Evolutionary conservation across 2,113 vertebrate genomes (phyloP).

Genomic region (Platichthys flesus): DNA sequence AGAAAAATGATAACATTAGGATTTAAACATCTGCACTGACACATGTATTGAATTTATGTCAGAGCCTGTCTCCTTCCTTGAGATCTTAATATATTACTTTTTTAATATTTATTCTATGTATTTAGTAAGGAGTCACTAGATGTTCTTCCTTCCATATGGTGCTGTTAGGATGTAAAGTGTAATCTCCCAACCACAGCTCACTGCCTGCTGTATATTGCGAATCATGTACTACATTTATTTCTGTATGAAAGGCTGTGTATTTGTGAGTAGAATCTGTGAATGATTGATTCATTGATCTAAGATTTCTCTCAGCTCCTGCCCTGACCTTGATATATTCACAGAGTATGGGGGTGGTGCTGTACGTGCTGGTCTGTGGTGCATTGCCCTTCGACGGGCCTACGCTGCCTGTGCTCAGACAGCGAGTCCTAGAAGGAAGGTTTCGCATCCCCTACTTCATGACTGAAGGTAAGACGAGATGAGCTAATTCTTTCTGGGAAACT

Average conservation of each 20-base stretch:
- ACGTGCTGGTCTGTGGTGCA: conserved; percentile 96
- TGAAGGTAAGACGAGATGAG: conserved; percentile 86
- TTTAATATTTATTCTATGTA: too few relatives aligned
- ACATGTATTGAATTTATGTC: not conserved
- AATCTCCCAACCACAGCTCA: conserved; percentile 16
- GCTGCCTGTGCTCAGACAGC: conserved; percentile 93
- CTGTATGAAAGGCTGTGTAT: not conserved
- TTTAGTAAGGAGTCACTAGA: not conserved
- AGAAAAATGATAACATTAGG: not conserved
- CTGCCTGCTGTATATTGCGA: not conserved
- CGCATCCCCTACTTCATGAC: conserved; percentile 99
- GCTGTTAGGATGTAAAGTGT: not conserved
- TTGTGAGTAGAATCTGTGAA: not conserved
- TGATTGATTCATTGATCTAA: conserved; percentile 27
- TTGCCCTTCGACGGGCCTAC: conserved; percentile 97
- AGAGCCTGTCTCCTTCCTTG: not conserved
- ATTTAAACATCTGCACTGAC: not conserved
- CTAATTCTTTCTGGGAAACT: not conserved
- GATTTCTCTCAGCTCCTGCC: conserved; percentile 10
- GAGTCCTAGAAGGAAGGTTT: conserved; percentile 97
- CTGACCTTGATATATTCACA: conserved; percentile 63
- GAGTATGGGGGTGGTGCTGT: conserved; percentile 99
- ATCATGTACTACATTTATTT: not conserved
- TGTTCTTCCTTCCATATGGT: not conserved
- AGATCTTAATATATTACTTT: not conserved